A percentile compares a stretch with the other conserved stretches of the same genome.
Evolutionary conservation across 2,797 vertebrate genomes (phyloP).

Genomic region (Balearica regulorum): DNA sequence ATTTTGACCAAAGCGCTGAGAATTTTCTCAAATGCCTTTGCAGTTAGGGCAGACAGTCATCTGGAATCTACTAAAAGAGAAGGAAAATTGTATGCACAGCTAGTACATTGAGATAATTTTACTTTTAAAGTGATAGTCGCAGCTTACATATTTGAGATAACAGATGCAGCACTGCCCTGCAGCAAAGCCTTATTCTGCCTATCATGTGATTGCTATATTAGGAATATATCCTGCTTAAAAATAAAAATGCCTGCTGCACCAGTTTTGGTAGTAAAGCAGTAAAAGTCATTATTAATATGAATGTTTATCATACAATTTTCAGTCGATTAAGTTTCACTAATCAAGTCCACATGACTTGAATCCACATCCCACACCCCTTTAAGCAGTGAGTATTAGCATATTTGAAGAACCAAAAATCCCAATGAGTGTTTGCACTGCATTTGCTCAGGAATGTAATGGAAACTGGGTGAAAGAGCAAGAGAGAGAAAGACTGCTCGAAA

Average conservation of each 20-base stretch:
- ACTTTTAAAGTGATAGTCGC: background rate
- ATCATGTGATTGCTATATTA: background rate
- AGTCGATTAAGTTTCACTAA: background rate
- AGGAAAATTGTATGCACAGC: background rate
- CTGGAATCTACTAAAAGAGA: background rate
- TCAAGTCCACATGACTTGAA: background rate
- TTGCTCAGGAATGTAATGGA: background rate
- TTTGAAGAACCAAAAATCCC: background rate
- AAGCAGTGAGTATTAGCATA: background rate
- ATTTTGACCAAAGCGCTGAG: background rate
- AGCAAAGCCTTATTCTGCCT: slow-evolving; percentile 8
- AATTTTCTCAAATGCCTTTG: background rate
- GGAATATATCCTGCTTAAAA: slow-evolving; percentile 21
- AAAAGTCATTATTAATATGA: slow-evolving; percentile 6
- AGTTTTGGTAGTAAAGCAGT: background rate
- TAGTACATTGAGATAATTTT: background rate
- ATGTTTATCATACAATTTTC: background rate
- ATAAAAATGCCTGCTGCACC: background rate
- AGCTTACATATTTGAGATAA: slow-evolving; percentile 25
- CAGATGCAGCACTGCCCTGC: slow-evolving; percentile 25
- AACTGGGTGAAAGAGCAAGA: background rate
- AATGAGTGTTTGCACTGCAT: background rate
- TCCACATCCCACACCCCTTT: background rate
- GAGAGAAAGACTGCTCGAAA: background rate
- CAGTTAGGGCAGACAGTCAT: background rate